phyloP scores from a whole-genome alignment of 2,888 invertebrate genomes.

The Ischnura elegans region DNA sequence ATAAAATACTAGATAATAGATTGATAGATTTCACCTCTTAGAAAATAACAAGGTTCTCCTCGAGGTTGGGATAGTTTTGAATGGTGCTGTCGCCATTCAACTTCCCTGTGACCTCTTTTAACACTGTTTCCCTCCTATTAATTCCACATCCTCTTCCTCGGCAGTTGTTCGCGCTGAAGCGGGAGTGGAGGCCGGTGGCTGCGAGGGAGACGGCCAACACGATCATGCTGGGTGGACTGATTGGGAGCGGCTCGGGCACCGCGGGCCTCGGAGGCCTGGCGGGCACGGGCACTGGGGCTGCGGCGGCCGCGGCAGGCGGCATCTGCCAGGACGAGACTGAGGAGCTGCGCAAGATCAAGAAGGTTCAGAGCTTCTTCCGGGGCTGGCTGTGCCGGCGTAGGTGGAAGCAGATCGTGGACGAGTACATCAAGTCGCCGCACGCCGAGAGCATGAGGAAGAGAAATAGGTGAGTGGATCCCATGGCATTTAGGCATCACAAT shows the following conservation, averaged over 20 bases:
- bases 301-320: conserved; percentile 70
- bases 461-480: conserved; percentile 87
- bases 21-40: no score
- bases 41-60: no score
- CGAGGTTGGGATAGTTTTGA: no score
- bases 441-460: conserved; percentile 96
- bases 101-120: no score
- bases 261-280: conserved; percentile 52
- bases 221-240: conserved; percentile 68
- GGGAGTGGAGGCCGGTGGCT: conserved; percentile 85
- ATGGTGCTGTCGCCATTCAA: no score
- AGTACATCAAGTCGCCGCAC: conserved; percentile 96
- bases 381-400: conserved; percentile 95
- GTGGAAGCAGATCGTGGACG: conserved; percentile 97
- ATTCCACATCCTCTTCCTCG: conserved; percentile 70
- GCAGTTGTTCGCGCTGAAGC: conserved; percentile 89
- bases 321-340: conserved; percentile 78
- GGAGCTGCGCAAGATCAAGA: conserved; percentile 93
- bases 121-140: no score
- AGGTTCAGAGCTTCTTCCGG: conserved; percentile 92
- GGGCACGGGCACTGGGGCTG: conserved; percentile 40
- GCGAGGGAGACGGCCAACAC: conserved; percentile 67
- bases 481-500: no score
- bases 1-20: no score
- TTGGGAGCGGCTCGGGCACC: conserved; percentile 47